Percentiles rank a stretch among this genome's conserved stretches.
phyloP scores from a whole-genome alignment of 1,140 invertebrate species.

The Lepidurus packardi region DNA sequence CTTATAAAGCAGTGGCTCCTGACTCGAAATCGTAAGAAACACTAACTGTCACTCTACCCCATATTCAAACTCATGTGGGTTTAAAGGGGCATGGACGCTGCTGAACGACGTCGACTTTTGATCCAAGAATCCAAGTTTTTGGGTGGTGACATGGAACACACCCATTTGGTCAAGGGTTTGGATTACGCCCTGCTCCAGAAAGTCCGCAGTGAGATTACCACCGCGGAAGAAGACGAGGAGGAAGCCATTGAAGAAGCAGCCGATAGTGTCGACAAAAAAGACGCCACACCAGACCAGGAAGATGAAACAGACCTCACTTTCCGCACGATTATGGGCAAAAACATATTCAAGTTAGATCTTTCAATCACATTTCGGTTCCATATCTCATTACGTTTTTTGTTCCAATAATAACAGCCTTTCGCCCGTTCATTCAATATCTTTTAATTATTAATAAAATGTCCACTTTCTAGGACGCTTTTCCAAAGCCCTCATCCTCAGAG shows the following conservation, averaged over 20 bases:
- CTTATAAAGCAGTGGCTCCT: conserved; percentile 89
- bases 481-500: conserved; percentile 52
- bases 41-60: background rate
- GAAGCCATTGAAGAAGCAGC: conserved; percentile 62
- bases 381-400: no score
- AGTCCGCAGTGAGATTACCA: conserved; percentile 68
- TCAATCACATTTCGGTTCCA: conserved; percentile 66
- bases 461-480: conserved; percentile 45
- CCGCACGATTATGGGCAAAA: conserved; percentile 68
- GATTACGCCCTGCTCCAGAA: conserved; percentile 99
- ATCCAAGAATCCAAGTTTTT: conserved; percentile 99
- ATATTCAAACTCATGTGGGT: conserved; percentile 26
- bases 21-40: conserved; percentile 78
- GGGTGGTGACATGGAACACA: conserved; percentile 99
- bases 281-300: conserved; percentile 53
- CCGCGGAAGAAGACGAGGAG: conserved; percentile 75
- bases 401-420: no score
- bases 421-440: background rate
- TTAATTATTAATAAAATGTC: background rate
- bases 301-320: conserved; percentile 66
- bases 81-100: conserved; percentile 68
- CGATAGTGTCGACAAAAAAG: conserved; percentile 52
- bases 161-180: conserved; percentile 98
- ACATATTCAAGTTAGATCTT: conserved; percentile 59
- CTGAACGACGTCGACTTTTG: conserved; percentile 87